Conservation (phyloP, 2,797 vertebrate genomes). For the Chelidonichthys spinosus region DNA sequence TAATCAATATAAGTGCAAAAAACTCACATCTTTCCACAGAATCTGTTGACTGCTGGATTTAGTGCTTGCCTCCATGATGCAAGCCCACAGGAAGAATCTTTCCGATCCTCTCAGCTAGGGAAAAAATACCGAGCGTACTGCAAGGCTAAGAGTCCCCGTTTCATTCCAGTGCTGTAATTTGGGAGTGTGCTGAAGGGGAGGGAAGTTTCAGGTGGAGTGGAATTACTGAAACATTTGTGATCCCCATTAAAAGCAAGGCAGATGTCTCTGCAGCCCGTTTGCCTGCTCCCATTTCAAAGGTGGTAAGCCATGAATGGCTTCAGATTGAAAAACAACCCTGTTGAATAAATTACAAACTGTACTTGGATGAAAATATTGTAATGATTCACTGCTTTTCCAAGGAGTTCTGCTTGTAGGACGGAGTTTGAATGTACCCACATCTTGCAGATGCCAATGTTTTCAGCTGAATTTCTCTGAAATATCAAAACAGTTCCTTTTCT, state of each 20-base stretch:
- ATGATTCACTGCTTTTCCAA: constrained; percentile 20
- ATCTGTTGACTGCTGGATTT: constrained; percentile 82
- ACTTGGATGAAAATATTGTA: constrained; percentile 40
- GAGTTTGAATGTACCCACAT: constrained; percentile 12
- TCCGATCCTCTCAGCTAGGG: constrained; percentile 63
- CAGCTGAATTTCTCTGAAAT: constrained; percentile 24
- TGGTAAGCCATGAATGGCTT: constrained; percentile 53
- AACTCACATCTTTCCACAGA: constrained; percentile 87
- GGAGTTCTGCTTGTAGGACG: constrained; percentile 24
- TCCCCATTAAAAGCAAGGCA: constrained; percentile 77
- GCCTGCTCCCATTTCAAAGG: constrained; percentile 66
- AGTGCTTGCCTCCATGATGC: constrained; percentile 80
- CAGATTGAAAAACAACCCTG: constrained; percentile 49
- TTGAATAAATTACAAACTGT: constrained; percentile 60
- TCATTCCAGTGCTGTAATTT: constrained; percentile 80
- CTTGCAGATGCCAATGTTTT: constrained; percentile 25
- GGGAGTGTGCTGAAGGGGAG: constrained; percentile 80
- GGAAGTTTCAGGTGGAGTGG: constrained; percentile 81
- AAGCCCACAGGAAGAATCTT: constrained; percentile 68
- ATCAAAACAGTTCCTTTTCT: constrained; percentile 26
- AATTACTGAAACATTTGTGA: constrained; percentile 81
- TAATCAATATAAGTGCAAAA: constrained; percentile 11
- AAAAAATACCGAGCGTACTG: constrained; percentile 64
- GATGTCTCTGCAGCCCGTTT: constrained; percentile 68
- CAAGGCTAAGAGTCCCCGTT: constrained; percentile 63